phyloP scores from a whole-genome alignment of 2,113 vertebrate species.

The Oryzias curvinotus region DNA sequence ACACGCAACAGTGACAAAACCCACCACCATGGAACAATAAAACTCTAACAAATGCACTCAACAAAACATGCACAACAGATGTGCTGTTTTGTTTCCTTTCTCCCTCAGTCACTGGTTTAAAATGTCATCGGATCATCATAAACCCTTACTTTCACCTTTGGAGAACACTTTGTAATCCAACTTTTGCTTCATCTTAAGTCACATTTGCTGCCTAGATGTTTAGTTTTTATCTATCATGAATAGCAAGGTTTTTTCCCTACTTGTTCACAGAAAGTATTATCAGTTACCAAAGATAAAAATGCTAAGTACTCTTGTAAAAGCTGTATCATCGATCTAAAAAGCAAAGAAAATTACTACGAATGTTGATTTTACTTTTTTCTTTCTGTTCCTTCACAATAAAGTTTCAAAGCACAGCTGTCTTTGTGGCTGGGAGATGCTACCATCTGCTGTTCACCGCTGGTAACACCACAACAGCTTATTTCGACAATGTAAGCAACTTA shows the following conservation, averaged over 20 bases:
- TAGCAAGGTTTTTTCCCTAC: neutral
- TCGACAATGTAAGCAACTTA: neutral
- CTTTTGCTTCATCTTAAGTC: too few species aligned
- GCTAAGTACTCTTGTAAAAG: neutral
- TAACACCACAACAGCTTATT: neutral
- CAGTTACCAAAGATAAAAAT: too few species aligned
- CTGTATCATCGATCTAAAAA: neutral
- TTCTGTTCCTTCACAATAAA: constrained; percentile 26
- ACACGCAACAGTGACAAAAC: constrained; percentile 65
- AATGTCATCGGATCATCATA: constrained; percentile 9
- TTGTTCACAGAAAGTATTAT: neutral
- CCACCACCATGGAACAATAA: constrained; percentile 41
- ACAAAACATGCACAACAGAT: constrained; percentile 57
- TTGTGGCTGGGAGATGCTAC: constrained; percentile 13
- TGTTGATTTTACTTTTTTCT: constrained; percentile 26
- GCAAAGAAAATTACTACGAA: constrained; percentile 8
- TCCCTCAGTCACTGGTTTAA: neutral
- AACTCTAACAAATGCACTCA: constrained; percentile 41
- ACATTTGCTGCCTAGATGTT: too few species aligned
- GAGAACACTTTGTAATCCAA: neutral
- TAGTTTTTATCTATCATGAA: too few species aligned
- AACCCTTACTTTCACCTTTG: neutral
- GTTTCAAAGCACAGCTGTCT: constrained; percentile 20
- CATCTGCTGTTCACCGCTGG: constrained; percentile 17
- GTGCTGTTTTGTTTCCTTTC: constrained; percentile 46